Evolutionary conservation across 1,140 invertebrate genomes (phyloP).

Genomic region (Aradophagus sp.): DNA sequence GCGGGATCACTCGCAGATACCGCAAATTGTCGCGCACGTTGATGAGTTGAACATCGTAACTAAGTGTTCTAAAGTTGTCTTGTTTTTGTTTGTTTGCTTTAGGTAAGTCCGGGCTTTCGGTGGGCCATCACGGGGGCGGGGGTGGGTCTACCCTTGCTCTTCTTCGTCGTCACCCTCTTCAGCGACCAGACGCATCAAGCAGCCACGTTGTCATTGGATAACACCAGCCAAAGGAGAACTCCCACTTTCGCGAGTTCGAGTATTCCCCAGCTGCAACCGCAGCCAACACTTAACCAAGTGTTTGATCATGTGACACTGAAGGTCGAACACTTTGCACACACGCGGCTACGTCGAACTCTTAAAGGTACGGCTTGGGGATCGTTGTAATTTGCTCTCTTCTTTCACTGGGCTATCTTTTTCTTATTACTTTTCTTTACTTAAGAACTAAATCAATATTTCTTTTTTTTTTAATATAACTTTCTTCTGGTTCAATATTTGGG

Average conservation of each 20-base stretch:
- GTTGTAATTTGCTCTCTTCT: no score
- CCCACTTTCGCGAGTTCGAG: slow-evolving; percentile 10
- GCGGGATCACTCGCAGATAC: no score
- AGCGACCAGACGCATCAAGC: slow-evolving; percentile 55
- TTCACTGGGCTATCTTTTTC: no score
- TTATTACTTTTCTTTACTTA: no score
- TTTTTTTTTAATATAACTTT: no score
- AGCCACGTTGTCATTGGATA: slow-evolving; percentile 30
- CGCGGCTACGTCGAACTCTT: slow-evolving; percentile 26
- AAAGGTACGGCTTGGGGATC: slow-evolving; percentile 36
- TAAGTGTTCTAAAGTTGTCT: no score
- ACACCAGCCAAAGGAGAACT: slow-evolving; percentile 11
- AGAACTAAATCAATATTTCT: no score
- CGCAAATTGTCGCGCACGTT: no score
- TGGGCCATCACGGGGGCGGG: slow-evolving; percentile 68
- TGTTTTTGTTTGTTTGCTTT: not conserved
- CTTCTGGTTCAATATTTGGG: no score
- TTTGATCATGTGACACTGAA: slow-evolving; percentile 30
- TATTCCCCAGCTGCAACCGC: slow-evolving; percentile 11
- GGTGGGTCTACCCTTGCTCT: slow-evolving; percentile 68
- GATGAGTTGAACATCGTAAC: no score
- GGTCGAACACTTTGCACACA: slow-evolving; percentile 16
- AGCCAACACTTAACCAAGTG: slow-evolving; percentile 1
- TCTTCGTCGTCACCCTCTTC: slow-evolving; percentile 66
- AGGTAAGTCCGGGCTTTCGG: slow-evolving; percentile 61